Evolutionary conservation across 2,888 invertebrate genomes (phyloP).

Genomic region (Thecophora atra): DNA sequence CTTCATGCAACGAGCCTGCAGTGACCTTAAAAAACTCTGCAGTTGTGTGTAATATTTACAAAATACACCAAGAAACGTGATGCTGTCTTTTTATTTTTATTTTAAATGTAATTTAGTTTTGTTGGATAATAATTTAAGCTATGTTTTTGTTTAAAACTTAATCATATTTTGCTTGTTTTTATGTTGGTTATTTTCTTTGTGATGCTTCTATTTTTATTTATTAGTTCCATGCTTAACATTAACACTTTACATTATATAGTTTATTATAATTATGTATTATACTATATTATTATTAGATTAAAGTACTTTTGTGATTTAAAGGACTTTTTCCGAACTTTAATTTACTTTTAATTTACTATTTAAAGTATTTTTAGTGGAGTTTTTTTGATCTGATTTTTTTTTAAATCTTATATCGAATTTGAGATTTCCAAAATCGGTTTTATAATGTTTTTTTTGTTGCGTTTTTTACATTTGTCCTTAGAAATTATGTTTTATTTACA

Average conservation of each 20-base stretch:
- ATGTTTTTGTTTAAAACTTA: conserved; percentile 5
- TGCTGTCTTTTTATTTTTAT: conserved; percentile 3
- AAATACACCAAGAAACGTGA: conserved; percentile 32
- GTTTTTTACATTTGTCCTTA: conserved; percentile 21
- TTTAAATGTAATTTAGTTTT: conserved; percentile 34
- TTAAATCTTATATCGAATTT: conserved; percentile 42
- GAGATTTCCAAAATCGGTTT: conserved; percentile 29
- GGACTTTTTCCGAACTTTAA: conserved; percentile 14
- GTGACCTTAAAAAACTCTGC: background rate
- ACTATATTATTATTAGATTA: conserved; percentile 17
- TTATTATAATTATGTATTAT: conserved; percentile 28
- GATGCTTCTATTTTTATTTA: background rate
- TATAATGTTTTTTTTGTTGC: conserved; percentile 22
- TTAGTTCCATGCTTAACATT: too few relatives aligned
- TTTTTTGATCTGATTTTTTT: conserved; percentile 24
- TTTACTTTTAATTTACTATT: conserved; percentile 9
- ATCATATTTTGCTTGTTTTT: background rate
- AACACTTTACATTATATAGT: conserved; percentile 10
- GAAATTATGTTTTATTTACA: conserved; percentile 34
- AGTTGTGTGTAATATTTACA: conserved; percentile 22
- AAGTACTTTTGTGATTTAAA: conserved; percentile 27
- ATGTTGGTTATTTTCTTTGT: background rate
- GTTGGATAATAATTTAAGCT: conserved; percentile 30
- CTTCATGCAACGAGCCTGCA: background rate
- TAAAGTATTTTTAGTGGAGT: conserved; percentile 19